Evolutionary conservation across 2,797 vertebrate species (phyloP).

Genomic region (Acipenser transmontanus): DNA sequence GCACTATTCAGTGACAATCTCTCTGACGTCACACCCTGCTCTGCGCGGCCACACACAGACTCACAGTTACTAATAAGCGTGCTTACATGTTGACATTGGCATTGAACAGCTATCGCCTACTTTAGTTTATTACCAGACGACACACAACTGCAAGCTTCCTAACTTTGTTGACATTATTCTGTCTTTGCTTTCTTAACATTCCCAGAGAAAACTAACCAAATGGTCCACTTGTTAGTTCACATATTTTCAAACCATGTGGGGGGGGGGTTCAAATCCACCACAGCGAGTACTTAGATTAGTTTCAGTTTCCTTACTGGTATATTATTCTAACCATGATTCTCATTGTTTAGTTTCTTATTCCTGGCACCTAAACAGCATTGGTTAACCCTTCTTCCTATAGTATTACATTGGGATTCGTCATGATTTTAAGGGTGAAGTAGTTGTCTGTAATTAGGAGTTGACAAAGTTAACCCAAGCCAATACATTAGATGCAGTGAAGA

Average conservation of each 20-base stretch:
- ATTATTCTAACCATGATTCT: no score
- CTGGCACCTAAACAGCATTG: no score
- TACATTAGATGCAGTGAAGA: no score
- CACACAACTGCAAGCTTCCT: neutral
- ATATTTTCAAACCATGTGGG: neutral
- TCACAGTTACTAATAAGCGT: neutral
- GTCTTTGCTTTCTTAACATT: neutral
- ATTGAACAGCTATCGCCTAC: neutral
- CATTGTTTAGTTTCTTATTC: no score
- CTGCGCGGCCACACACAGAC: neutral
- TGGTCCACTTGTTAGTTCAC: neutral
- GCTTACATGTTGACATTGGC: neutral
- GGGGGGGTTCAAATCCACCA: no score
- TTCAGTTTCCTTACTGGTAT: no score
- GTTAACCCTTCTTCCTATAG: no score
- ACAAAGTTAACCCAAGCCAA: no score
- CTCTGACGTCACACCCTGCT: conserved; percentile 20
- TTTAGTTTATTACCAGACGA: neutral
- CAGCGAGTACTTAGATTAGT: no score
- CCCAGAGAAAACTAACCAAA: neutral
- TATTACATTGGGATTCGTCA: no score
- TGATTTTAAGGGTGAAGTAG: no score
- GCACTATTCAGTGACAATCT: conserved; percentile 23
- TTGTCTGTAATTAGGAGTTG: no score
- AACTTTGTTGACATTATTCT: neutral